Base-by-base conservation (phyloP, 2,113 vertebrate genomes). In the Emydocephalus ijimae region DNA sequence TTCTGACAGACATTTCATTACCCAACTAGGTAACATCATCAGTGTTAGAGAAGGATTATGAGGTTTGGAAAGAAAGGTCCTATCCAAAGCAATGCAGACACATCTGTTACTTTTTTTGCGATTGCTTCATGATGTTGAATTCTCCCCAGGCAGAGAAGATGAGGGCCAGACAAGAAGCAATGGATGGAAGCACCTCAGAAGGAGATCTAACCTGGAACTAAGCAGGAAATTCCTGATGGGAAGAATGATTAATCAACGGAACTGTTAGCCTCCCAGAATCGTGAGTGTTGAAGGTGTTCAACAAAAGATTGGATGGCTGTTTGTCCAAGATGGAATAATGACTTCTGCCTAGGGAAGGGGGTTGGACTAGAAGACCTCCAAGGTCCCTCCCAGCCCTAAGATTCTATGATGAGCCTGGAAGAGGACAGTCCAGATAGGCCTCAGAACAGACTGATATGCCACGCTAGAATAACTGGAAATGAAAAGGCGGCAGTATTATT, bases 51-150 rank as follows among this genome's bases (percentile, higher is more conserved):
- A 52, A 50, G 24, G 5, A 15, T 50, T 15, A 29, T 34, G 26
- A 29, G 24, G 11, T 14, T 14, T 26, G 23, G 85, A 24, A 86
- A 48, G 20, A 48, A 45, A 3, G 10, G 0, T 18, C 29, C n/a
- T 14, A 34, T 34, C n/a, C 1, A 74, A 34, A 74, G 64, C 29
- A 74, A 74, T 6, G 64, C n/a, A 34, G 29, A 18, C n/a, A 5
- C n/a, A 34, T 34, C 29, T 14, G 0, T 2, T 15, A 15, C 1
- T 2, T 14, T 74, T 2, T 5, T n/a, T 6, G n/a, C 5, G 64
- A n/a, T 74, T 5, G 12, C 5, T n/a, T 34, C 6, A 4, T 74
- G n/a, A 15, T n/a, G 64, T 18, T 18, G 64, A 34, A 69, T 69
- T 5, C 64, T 69, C 29, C 5, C 29, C 64, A 69, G 4, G 11